A percentile compares a stretch with the other conserved stretches of the same genome.
These are phyloP conservation scores for Plecturocebus donacophilus DNA, from an alignment of 2,113 vertebrate species.

Conservation along the genomic window DNA sequence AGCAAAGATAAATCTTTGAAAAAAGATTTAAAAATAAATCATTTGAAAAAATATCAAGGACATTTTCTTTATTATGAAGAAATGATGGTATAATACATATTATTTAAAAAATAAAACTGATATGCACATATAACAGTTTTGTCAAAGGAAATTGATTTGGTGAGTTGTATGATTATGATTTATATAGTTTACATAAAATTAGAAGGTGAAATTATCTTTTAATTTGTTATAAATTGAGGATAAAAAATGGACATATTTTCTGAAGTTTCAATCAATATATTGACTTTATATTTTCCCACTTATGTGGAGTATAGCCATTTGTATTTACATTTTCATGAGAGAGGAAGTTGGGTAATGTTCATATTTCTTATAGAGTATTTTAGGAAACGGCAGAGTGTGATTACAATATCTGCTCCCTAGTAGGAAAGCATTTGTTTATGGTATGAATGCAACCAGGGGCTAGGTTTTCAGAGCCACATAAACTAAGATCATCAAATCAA, in stretches of 20 bases:
- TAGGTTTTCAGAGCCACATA: constrained; percentile 2
- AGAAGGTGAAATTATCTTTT: background rate
- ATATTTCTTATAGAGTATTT: background rate
- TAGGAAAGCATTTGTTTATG: constrained; percentile 32
- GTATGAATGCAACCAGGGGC: background rate
- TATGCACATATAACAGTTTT: background rate
- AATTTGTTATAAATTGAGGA: background rate
- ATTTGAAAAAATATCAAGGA: background rate
- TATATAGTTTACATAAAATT: background rate
- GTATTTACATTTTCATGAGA: background rate
- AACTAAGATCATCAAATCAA: constrained; percentile 31
- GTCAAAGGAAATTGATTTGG: background rate
- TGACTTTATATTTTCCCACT: background rate
- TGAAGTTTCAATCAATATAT: background rate
- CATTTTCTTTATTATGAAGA: background rate
- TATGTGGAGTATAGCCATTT: background rate
- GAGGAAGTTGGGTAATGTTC: background rate
- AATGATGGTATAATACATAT: background rate
- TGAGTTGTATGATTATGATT: background rate
- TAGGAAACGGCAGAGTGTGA: background rate
- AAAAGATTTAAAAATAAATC: background rate
- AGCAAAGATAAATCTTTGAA: background rate
- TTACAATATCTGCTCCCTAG: background rate
- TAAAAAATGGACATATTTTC: background rate
- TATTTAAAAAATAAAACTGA: background rate